Percentiles rank a stretch among this genome's conserved stretches.
Evolutionary conservation across 2,797 vertebrate species (phyloP).

Genomic region (Avahi laniger): DNA sequence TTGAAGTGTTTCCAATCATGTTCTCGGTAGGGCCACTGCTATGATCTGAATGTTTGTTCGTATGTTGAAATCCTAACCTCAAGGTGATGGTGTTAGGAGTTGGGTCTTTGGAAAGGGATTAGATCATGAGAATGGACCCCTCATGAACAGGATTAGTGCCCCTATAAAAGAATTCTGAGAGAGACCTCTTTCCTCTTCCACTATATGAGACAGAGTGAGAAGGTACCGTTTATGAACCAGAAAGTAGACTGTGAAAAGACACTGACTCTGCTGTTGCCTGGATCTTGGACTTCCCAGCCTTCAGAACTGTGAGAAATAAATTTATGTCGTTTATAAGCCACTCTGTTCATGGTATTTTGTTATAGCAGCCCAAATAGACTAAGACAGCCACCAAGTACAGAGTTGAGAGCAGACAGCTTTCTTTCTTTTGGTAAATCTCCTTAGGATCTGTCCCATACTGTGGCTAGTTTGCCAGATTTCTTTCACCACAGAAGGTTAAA

Average conservation of each 20-base stretch:
- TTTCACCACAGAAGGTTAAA: constrained; percentile 52
- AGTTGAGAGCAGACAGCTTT: neutral
- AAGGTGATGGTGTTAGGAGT: neutral
- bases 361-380: neutral
- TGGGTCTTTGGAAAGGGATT: neutral
- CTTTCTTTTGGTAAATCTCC: constrained; percentile 23
- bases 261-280: neutral
- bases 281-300: neutral
- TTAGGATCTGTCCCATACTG: neutral
- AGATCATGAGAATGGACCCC: too few species aligned
- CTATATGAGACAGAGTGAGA: neutral
- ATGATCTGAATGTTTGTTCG: neutral
- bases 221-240: neutral
- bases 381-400: neutral
- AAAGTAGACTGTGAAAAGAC: neutral
- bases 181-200: neutral
- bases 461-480: constrained; percentile 26
- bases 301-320: neutral
- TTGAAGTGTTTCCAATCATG: neutral
- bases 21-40: neutral
- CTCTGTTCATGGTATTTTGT: neutral
- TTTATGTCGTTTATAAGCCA: neutral
- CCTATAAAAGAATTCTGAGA: neutral
- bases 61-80: neutral
- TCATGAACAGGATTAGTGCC: neutral